Evolutionary conservation across 2,113 vertebrate genomes (phyloP), one percentile per base, ranked within the genome.

Genomic region (Zosterops lateralis): DNA sequence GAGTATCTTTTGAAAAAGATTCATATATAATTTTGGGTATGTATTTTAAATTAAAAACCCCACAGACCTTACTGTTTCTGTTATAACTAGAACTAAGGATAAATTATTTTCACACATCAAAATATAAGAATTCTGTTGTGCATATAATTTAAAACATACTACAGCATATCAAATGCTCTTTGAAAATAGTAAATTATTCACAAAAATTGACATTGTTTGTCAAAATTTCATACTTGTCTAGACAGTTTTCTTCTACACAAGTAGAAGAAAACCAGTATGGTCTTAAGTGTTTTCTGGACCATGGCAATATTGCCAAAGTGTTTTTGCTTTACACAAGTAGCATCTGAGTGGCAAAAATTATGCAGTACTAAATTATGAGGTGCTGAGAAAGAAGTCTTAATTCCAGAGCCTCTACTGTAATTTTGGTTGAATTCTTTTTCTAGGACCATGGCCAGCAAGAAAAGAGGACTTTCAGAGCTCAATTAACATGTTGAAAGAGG

Each of bases 311-410:
- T 72, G 12, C 26, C 40, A n/a, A 38, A 85, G 47, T 42, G 60
- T 31, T 84, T 93, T 90, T 83, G 19, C 34, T 90, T 88, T 77
- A 75, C 92, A 76, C 32, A 82, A 74, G 40, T 68, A 74, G 2
- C 44, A 56, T 36, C 25, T 50, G 19, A 74, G 19, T 75, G 58
- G 53, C 61, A 70, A 96, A 93, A 94, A 45, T 71, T 40, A 65
- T 4, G 10, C 50, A 68, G 44, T 61, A 71, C 9, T 56, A 34
- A 85, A 76, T 78, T 74, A 86, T 25, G n/a, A 68, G 42, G 38
- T 94, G 38, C 80, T 87, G 56, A 54, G 82, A 93, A 84, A 86
- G 60, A 84, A 85, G 36, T 65, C 62, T 89, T 92, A 56, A 54
- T 84, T 95, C 74, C 66, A 71, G 67, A 18, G 14, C 44, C 50